Conservation (phyloP, 2,113 vertebrate species). For the Protobothrops flavoviridis region DNA sequence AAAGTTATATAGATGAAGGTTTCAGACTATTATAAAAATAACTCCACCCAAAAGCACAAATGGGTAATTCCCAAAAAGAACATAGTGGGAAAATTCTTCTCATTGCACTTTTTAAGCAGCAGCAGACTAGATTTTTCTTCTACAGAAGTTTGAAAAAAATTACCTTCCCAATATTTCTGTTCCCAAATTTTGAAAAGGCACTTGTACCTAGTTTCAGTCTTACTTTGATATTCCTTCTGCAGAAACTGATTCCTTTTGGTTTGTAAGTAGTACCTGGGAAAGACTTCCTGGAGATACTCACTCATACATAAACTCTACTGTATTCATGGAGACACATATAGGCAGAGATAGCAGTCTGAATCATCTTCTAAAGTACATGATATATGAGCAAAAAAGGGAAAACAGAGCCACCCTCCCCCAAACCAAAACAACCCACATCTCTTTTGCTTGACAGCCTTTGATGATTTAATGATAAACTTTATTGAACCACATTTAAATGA, state of each 20-base stretch:
- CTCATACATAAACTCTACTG: neutral
- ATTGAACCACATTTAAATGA: neutral
- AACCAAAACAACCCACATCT: neutral
- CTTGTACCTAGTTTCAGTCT: neutral
- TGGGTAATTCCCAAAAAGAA: neutral
- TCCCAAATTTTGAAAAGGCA: neutral
- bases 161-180: neutral
- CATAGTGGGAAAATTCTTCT: neutral
- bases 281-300: neutral
- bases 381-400: neutral
- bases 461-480: constrained; percentile 15
- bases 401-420: neutral
- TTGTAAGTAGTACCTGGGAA: neutral
- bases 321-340: neutral
- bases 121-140: neutral
- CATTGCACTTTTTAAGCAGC: neutral
- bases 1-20: neutral
- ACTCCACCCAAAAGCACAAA: neutral
- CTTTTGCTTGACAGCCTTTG: neutral
- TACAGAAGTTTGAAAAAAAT: neutral
- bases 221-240: neutral
- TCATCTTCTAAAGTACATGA: neutral
- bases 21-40: neutral
- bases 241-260: neutral
- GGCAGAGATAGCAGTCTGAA: neutral